phyloP scores from a whole-genome alignment of 1,140 invertebrate genomes.

The Eriosoma lanigerum region DNA sequence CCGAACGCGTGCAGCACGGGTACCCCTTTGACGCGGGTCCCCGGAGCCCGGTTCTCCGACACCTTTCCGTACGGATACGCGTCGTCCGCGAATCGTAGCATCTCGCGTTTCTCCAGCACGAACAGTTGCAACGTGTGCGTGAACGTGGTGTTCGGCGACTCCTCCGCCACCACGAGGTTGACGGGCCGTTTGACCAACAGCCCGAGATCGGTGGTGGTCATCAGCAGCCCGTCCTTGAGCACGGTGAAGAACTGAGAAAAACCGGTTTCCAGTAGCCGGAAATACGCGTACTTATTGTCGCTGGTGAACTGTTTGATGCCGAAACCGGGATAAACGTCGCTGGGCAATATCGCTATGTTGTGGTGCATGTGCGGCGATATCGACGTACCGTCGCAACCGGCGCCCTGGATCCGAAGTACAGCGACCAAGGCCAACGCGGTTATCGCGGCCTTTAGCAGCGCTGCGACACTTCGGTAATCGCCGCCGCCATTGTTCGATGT shows the following conservation, averaged over 20 bases:
- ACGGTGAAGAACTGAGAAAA: conserved; percentile 83
- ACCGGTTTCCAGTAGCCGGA: conserved; percentile 72
- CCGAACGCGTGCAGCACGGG: conserved; percentile 65
- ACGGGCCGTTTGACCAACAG: conserved; percentile 78
- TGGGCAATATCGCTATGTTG: conserved; percentile 60
- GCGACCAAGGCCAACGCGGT: neutral
- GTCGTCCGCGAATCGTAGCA: conserved; percentile 74
- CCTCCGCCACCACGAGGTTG: conserved; percentile 77
- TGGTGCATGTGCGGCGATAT: conserved; percentile 52
- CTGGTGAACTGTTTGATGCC: conserved; percentile 73
- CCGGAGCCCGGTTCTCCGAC: conserved; percentile 71
- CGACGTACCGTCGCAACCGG: neutral
- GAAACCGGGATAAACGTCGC: conserved; percentile 83
- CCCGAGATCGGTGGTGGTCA: conserved; percentile 82
- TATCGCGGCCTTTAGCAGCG: neutral
- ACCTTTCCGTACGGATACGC: conserved; percentile 68
- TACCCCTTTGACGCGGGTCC: conserved; percentile 69
- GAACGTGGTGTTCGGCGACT: conserved; percentile 73
- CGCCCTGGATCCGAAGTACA: neutral
- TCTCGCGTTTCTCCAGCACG: conserved; percentile 76
- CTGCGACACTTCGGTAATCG: neutral
- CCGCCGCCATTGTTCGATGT: neutral
- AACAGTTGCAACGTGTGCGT: conserved; percentile 79
- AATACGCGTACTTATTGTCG: conserved; percentile 62
- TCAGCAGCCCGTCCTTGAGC: conserved; percentile 82